phyloP scores from a whole-genome alignment of 2,797 vertebrate species.

The Thripadectes ignobilis region DNA sequence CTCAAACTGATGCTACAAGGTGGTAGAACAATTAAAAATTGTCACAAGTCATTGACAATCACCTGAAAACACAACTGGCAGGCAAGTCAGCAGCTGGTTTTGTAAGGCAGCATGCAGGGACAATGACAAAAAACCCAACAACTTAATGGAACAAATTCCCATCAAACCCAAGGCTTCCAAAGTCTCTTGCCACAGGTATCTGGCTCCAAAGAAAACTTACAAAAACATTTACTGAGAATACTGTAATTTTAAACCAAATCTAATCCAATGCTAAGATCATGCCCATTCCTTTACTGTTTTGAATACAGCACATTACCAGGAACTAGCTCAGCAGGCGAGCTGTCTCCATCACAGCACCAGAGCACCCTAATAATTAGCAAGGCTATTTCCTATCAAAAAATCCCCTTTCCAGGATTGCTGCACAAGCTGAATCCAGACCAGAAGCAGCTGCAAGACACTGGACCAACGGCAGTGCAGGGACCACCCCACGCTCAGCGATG shows the following conservation, averaged over 20 bases:
- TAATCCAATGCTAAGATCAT: neutral
- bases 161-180: neutral
- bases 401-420: neutral
- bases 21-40: neutral
- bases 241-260: neutral
- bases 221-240: neutral
- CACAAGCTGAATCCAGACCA: neutral
- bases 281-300: neutral
- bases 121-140: neutral
- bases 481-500: neutral
- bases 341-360: neutral
- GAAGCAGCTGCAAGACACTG: neutral
- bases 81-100: neutral
- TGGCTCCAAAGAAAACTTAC: neutral
- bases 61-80: neutral
- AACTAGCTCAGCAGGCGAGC: neutral
- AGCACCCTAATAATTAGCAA: neutral
- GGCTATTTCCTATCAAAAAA: neutral
- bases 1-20: neutral
- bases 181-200: neutral
- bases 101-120: neutral
- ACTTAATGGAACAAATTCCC: neutral
- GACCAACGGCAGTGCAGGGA: neutral
- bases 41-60: neutral
- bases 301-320: fast-evolving